These are phyloP conservation scores for Cygnus atratus DNA, from an alignment of 2,113 vertebrate species.

Conservation along the genomic window DNA sequence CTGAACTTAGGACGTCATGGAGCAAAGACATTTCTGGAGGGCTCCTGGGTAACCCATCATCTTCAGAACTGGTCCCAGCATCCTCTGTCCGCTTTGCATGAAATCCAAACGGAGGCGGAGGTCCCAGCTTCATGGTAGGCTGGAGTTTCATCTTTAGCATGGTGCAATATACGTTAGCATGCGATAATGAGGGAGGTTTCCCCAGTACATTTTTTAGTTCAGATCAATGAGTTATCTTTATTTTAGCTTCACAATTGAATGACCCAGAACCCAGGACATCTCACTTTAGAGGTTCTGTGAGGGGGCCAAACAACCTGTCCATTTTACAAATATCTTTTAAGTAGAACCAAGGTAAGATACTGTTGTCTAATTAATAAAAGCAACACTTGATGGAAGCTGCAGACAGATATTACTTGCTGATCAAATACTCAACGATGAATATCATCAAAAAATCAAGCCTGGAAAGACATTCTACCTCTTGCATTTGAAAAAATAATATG, in stretches of 20 bases:
- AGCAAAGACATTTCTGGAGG: slow-evolving; percentile 78
- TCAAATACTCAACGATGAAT: background rate
- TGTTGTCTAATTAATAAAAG: background rate
- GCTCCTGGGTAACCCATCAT: slow-evolving; percentile 80
- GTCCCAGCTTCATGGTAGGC: slow-evolving; percentile 88
- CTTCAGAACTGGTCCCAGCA: slow-evolving; percentile 80
- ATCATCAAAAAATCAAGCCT: background rate
- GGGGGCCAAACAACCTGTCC: background rate
- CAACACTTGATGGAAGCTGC: background rate
- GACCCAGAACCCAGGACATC: background rate
- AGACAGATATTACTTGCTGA: background rate
- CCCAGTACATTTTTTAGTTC: background rate
- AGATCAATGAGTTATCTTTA: background rate
- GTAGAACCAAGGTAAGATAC: background rate
- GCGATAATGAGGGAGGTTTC: background rate
- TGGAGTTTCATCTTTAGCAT: slow-evolving; percentile 85
- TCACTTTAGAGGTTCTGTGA: background rate
- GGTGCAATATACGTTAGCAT: slow-evolving; percentile 35
- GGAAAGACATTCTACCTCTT: background rate
- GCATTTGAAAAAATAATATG: background rate
- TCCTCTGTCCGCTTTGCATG: slow-evolving; percentile 79
- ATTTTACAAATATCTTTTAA: background rate
- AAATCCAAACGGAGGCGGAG: slow-evolving; percentile 77
- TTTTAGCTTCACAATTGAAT: background rate
- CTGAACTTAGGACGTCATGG: slow-evolving; percentile 60